Percentiles rank a stretch among this genome's conserved stretches.
phyloP scores from a whole-genome alignment of 2,888 invertebrate species.

The Drosophila multiciliata region DNA sequence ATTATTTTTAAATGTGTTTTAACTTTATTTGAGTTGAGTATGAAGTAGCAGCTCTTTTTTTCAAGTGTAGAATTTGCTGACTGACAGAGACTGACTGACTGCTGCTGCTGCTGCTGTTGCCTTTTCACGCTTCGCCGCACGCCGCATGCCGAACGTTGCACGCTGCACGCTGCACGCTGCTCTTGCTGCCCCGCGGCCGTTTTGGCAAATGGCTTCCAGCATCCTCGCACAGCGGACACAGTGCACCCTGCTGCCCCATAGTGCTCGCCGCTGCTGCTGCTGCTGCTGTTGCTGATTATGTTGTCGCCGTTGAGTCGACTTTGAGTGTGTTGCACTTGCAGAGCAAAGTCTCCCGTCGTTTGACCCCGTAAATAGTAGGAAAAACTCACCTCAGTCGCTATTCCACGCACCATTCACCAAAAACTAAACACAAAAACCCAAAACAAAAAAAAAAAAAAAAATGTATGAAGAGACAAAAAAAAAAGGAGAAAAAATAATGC shows the following conservation, averaged over 20 bases:
- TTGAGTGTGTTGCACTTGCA: slow-evolving; percentile 57
- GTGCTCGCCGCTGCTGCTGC: slow-evolving; percentile 26
- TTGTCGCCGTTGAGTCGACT: slow-evolving; percentile 54
- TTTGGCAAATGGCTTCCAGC: slow-evolving; percentile 57
- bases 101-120: slow-evolving; percentile 29
- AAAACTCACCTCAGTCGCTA: slow-evolving; percentile 18
- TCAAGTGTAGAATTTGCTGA: neutral
- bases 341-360: slow-evolving; percentile 43
- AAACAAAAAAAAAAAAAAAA: neutral
- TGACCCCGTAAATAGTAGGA: slow-evolving; percentile 37
- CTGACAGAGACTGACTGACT: slow-evolving; percentile 4
- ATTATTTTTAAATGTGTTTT: neutral
- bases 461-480: neutral
- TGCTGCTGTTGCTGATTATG: slow-evolving; percentile 63
- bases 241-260: slow-evolving; percentile 59
- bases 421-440: neutral
- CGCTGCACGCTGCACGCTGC: slow-evolving; percentile 6
- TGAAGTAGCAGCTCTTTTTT: neutral
- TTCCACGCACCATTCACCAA: slow-evolving; percentile 40
- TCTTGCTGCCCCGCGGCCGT: slow-evolving; percentile 24
- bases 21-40: neutral
- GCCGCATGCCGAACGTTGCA: slow-evolving; percentile 17
- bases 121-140: slow-evolving; percentile 68
- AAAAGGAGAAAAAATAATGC: neutral
- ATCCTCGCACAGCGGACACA: slow-evolving; percentile 55